Conservation (phyloP, 2,113 vertebrate species). For the Melanerpes aurifrons region DNA sequence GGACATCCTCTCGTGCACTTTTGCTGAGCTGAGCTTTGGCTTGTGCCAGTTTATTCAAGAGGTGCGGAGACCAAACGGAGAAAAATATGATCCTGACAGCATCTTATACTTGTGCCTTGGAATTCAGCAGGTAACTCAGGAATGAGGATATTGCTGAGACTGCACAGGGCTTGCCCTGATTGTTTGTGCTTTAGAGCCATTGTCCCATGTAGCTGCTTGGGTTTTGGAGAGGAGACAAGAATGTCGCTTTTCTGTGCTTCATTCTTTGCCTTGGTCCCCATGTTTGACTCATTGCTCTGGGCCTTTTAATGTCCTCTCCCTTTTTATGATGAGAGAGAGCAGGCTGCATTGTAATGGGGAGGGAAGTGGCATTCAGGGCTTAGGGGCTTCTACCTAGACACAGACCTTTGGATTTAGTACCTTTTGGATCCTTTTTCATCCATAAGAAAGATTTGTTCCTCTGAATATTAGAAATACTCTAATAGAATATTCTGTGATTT, state of each 20-base stretch:
- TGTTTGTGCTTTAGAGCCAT: not conserved
- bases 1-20: conserved; percentile 91
- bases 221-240: not conserved
- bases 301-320: not conserved
- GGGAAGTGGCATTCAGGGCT: not conserved
- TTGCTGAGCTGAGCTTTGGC: conserved; percentile 93
- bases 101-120: conserved; percentile 98
- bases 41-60: conserved; percentile 94
- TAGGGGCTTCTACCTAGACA: not conserved
- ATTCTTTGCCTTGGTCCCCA: not conserved
- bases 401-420: not conserved
- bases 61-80: conserved; percentile 90
- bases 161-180: not conserved
- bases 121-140: conserved; percentile 89
- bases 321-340: not conserved
- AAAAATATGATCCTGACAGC: conserved; percentile 91
- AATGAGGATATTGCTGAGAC: not conserved
- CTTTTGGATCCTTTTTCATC: not conserved
- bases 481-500: not conserved
- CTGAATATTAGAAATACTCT: not conserved
- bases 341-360: not conserved
- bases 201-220: not conserved
- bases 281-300: not conserved
- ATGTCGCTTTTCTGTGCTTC: not conserved
- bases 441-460: not conserved